A percentile compares a stretch with the other conserved stretches of the same genome.
phyloP scores from a whole-genome alignment of 2,113 vertebrate genomes.

The Capra hircus region DNA sequence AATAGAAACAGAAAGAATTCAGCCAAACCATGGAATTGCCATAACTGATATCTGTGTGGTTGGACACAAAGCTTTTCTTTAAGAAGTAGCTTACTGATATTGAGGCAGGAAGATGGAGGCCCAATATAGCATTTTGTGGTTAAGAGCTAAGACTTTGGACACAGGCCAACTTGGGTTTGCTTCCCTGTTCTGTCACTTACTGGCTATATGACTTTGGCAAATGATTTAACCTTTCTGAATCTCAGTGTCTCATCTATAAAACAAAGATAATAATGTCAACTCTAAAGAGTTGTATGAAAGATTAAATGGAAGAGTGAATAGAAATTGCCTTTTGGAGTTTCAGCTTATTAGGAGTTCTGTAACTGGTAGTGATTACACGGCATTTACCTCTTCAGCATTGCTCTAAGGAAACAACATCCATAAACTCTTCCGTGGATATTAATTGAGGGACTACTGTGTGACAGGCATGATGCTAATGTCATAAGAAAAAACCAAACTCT shows the following conservation, averaged over 20 bases:
- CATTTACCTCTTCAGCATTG: neutral
- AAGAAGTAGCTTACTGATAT: neutral
- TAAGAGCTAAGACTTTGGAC: neutral
- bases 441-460: neutral
- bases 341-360: neutral
- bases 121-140: neutral
- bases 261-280: neutral
- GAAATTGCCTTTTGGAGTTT: neutral
- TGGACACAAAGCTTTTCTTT: neutral
- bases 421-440: neutral
- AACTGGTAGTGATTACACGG: neutral
- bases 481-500: neutral
- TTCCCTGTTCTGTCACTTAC: neutral
- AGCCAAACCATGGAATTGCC: neutral
- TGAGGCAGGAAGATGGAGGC: neutral
- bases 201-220: neutral
- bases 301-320: neutral
- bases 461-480: neutral
- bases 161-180: neutral
- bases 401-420: neutral
- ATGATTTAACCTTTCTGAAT: neutral
- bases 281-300: neutral
- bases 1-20: neutral
- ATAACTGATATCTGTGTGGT: neutral
- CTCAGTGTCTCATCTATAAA: neutral